phyloP scores from a whole-genome alignment of 2,888 invertebrate genomes.

The Pseudococcus jackbeardsleyi region DNA sequence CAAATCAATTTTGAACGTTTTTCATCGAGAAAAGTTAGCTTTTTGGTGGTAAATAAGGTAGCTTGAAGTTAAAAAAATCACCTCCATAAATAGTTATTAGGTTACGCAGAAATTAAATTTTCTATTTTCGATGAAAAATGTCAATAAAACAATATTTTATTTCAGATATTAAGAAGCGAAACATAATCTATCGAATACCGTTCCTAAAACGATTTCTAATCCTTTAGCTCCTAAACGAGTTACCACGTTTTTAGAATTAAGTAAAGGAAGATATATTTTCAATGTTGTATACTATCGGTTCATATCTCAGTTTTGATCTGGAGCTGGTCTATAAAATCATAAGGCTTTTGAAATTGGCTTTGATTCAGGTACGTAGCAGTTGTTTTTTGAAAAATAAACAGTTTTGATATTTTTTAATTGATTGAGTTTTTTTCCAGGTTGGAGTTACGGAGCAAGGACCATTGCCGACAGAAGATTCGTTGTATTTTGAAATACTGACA shows the following conservation, averaged over 20 bases:
- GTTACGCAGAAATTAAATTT: too few species aligned
- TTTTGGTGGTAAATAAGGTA: too few species aligned
- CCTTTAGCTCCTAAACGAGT: constrained; percentile 78
- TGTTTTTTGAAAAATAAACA: background rate
- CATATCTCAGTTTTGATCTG: constrained; percentile 88
- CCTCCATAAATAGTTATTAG: too few species aligned
- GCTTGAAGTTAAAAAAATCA: too few species aligned
- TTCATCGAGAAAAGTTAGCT: too few species aligned
- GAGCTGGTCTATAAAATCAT: constrained; percentile 89
- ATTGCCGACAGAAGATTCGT: constrained; percentile 71
- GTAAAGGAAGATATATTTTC: constrained; percentile 84
- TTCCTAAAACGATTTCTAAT: constrained; percentile 69
- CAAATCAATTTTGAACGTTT: too few species aligned
- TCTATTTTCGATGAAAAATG: too few species aligned
- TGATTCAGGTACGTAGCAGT: constrained; percentile 69
- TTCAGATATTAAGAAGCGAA: constrained; percentile 55
- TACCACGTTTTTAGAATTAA: constrained; percentile 80
- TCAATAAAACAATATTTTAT: background rate
- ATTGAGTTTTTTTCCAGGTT: constrained; percentile 30
- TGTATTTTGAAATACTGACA: constrained; percentile 87
- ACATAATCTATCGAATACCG: constrained; percentile 49
- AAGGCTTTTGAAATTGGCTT: constrained; percentile 72
- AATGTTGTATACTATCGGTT: constrained; percentile 87
- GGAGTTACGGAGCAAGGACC: constrained; percentile 59
- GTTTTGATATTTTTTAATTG: background rate